Evolutionary conservation across 64 coral and sea anemone species (phyloP).

Genomic region (Montipora cactus): DNA sequence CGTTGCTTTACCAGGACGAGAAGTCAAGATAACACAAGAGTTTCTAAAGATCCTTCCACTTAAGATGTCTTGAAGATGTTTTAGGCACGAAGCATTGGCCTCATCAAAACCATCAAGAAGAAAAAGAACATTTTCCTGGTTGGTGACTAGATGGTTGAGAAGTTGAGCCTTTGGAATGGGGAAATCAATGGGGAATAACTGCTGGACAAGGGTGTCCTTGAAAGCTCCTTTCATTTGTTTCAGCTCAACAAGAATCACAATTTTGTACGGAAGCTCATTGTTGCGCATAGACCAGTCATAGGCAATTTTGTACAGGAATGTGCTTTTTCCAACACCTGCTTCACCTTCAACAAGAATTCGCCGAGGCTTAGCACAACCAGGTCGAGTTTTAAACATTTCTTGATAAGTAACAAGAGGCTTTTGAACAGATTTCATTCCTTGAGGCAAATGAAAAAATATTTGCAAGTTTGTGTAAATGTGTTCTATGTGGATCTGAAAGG

Average conservation of each 20-base stretch:
- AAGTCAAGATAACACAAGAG: conserved; percentile 55
- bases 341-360: conserved; percentile 85
- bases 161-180: conserved; percentile 30
- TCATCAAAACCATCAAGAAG: conserved; percentile 82
- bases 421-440: conserved; percentile 23
- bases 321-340: conserved; percentile 88
- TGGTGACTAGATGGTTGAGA: conserved; percentile 28
- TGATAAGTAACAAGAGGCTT: conserved; percentile 54
- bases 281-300: conserved; percentile 81
- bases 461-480: conserved; percentile 92
- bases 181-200: conserved; percentile 74
- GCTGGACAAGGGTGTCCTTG: conserved; percentile 63
- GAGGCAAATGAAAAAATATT: conserved; percentile 50
- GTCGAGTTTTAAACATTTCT: conserved; percentile 64
- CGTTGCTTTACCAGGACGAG: conserved; percentile 53
- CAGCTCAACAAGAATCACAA: conserved; percentile 68
- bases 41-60: conserved; percentile 63
- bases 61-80: conserved; percentile 59
- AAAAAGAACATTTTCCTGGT: conserved; percentile 64
- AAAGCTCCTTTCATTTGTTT: conserved; percentile 71
- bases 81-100: neutral
- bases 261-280: neutral
- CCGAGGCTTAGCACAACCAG: conserved; percentile 20
- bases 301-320: conserved; percentile 66
- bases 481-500: conserved; percentile 83